phyloP scores from a whole-genome alignment of 2,113 vertebrate species.

The Periophthalmus modestus region DNA sequence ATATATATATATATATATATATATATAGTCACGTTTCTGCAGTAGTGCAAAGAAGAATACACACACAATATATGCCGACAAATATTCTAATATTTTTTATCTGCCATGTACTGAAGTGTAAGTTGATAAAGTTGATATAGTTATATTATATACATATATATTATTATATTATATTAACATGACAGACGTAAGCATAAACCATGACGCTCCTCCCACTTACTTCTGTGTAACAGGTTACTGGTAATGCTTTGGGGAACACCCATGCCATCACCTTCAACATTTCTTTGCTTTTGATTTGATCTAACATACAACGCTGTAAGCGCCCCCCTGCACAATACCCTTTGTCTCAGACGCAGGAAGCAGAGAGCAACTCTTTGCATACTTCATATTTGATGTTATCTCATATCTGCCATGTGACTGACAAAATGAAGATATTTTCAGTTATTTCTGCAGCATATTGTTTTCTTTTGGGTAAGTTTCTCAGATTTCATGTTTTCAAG shows the following conservation, averaged over 20 bases:
- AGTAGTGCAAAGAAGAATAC: too few species aligned
- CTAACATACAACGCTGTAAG: neutral
- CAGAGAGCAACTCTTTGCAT: neutral
- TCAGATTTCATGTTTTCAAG: neutral
- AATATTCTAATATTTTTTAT: too few species aligned
- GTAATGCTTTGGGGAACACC: neutral
- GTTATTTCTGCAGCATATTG: slow-evolving; percentile 22
- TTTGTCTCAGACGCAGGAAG: neutral
- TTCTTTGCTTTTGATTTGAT: neutral
- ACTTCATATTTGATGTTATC: neutral
- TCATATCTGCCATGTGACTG: too few species aligned
- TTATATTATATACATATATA: too few species aligned
- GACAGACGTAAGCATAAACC: too few species aligned
- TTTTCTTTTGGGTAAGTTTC: slow-evolving; percentile 46
- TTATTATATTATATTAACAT: too few species aligned
- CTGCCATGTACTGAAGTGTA: too few species aligned
- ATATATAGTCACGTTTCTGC: too few species aligned
- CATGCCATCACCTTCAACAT: neutral
- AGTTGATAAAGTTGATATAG: too few species aligned
- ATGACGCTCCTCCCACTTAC: too few species aligned
- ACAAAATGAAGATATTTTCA: slow-evolving; percentile 37
- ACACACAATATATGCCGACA: too few species aligned
- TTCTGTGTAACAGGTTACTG: neutral
- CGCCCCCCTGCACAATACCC: neutral
- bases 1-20: too few species aligned